Evolutionary conservation across 2,888 invertebrate genomes (phyloP), one percentile per base, ranked within the genome.

Genomic region (Sphaerophoria rueppellii): DNA sequence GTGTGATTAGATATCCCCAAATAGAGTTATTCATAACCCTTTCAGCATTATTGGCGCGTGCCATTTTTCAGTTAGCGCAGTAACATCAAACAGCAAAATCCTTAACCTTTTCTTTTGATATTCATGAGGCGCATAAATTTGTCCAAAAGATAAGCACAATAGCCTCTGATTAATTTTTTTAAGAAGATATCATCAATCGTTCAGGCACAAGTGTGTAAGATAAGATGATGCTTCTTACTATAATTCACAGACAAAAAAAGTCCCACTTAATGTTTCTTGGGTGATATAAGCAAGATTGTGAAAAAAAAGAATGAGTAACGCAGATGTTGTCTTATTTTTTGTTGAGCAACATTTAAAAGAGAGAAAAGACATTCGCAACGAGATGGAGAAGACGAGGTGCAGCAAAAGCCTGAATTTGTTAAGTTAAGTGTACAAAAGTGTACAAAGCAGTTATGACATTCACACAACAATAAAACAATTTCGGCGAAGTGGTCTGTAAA

Each of bases 1-100:
- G 32, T 65, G 50, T 77, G 55, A 77, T 77, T 78, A 65, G 63
- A 40, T 58, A 43, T 60, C 43, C 58, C 14, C 1, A 32, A 72
- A 72, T 40, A 12, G 14, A 52, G 52, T 37, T 67, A 67, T 78
- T 78, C 52, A 72, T 54, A 67, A 37, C 35, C 24, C 37, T 12
- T 37, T 40, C 34, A 43, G 40, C 4, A 24, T 24, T 61, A 32
- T 46, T n/a, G 58, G 50, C 65, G 63, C 71, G 55, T 65, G 50
- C 52, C 52, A 65, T 9, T 24, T 24, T 24, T 24, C 24, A 24
- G 24, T 24, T 24, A 24, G 24, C 24, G 24, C 24, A 24, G 24
- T 24, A 24, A 24, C 1, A 50, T 40, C 35, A n/a, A 14, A 48
- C 7, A 24, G 48, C 9, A 63, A 11, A 40, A 40, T 9, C n/a